A percentile compares a stretch with the other conserved stretches of the same genome.
Evolutionary conservation across 35 echinoderm and acorn worm genomes (phyloP).

Genomic region (Ophiothrix spiculata): DNA sequence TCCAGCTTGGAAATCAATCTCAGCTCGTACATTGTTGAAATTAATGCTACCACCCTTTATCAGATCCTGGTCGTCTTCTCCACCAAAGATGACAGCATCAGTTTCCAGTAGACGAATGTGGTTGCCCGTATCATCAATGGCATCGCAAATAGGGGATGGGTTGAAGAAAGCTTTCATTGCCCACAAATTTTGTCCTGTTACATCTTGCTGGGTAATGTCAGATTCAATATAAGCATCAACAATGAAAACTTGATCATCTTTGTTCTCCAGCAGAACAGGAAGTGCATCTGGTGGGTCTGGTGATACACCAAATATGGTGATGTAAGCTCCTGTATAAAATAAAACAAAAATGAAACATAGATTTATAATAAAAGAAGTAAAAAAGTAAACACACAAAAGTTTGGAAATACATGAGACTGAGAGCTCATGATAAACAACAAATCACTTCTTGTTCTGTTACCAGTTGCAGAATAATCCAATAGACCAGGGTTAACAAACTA

Average conservation of each 20-base stretch:
- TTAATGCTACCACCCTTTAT: not conserved
- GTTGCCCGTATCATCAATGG: not conserved
- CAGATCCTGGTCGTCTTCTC: not conserved
- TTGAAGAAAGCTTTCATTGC: constrained; percentile 19
- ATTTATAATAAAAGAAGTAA: no score
- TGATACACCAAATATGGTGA: not conserved
- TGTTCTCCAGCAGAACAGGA: constrained; percentile 14
- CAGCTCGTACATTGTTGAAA: constrained; percentile 10
- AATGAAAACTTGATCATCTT: not conserved
- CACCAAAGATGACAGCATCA: not conserved
- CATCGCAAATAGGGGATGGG: not conserved
- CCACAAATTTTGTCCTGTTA: constrained; percentile 3
- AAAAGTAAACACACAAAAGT: not conserved
- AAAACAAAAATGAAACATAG: no score
- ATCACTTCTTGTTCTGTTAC: not conserved
- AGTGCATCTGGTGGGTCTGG: not conserved
- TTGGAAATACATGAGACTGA: not conserved
- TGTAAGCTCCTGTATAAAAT: constrained; percentile 1
- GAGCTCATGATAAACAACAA: not conserved
- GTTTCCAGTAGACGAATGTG: not conserved
- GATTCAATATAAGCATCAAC: constrained; percentile 1
- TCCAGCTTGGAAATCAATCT: not conserved
- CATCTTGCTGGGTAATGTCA: not conserved
- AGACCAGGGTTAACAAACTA: not conserved
- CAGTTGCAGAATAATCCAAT: not conserved